Conservation (phyloP, 1,140 invertebrate genomes). For the Drosophila hydei region DNA sequence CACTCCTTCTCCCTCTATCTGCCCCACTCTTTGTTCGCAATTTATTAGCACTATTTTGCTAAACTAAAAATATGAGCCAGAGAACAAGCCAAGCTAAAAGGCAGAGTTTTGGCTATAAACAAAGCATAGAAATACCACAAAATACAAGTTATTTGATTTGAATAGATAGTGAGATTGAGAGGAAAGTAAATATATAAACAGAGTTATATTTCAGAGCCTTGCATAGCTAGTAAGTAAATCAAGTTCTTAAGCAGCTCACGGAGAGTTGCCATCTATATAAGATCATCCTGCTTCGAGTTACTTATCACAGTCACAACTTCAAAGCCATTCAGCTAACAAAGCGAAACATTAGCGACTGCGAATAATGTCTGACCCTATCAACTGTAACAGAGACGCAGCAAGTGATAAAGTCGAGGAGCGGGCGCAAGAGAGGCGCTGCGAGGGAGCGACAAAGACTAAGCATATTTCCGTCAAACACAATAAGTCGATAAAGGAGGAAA, state of each 20-base stretch:
- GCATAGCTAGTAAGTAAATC: background rate
- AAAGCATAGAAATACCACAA: background rate
- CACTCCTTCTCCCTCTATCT: background rate
- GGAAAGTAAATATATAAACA: background rate
- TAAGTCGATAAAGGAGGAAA: slow-evolving; percentile 64
- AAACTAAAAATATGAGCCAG: too few species aligned
- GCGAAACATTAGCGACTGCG: slow-evolving; percentile 18
- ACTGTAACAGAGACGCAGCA: background rate
- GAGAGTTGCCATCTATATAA: background rate
- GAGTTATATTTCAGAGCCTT: background rate
- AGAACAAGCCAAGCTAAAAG: background rate
- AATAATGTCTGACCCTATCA: slow-evolving; percentile 12
- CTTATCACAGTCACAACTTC: slow-evolving; percentile 23
- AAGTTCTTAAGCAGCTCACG: background rate
- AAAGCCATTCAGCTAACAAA: slow-evolving; percentile 25
- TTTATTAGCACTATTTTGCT: slow-evolving; percentile 15
- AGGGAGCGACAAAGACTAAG: slow-evolving; percentile 48
- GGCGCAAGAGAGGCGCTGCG: background rate
- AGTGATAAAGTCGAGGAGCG: background rate
- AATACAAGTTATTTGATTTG: background rate
- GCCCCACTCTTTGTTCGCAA: background rate
- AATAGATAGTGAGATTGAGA: background rate
- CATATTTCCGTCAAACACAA: slow-evolving; percentile 70
- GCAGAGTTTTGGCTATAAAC: slow-evolving; percentile 3
- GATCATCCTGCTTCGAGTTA: slow-evolving; percentile 6